phyloP scores from a whole-genome alignment of 2,797 vertebrate species.

The Xiphorhynchus erythropygius region DNA sequence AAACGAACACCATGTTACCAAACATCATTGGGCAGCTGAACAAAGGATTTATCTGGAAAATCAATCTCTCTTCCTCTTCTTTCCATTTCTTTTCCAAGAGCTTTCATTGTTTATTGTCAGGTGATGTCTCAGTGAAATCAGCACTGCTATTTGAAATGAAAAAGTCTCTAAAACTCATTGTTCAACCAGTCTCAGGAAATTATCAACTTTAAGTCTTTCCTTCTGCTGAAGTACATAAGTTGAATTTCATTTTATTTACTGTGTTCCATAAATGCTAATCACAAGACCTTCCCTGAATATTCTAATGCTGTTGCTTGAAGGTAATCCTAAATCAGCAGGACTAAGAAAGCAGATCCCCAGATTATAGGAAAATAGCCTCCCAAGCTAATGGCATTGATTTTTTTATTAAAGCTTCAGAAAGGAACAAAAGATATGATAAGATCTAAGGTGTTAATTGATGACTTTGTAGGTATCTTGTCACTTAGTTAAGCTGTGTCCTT shows the following conservation, averaged over 20 bases:
- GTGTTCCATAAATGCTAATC: not conserved
- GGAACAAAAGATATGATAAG: not conserved
- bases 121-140: not conserved
- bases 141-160: not conserved
- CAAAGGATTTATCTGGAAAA: not conserved
- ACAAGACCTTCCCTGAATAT: not conserved
- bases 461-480: not conserved
- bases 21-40: not conserved
- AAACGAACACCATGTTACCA: not conserved
- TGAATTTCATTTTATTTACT: not conserved
- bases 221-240: not conserved
- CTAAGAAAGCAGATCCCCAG: not conserved
- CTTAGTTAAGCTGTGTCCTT: not conserved
- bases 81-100: not conserved
- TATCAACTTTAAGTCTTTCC: not conserved
- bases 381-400: not conserved
- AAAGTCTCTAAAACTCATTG: not conserved
- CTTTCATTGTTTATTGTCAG: not conserved
- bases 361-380: not conserved
- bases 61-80: not conserved
- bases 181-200: not conserved
- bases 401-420: not conserved
- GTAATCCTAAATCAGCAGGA: not conserved
- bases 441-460: not conserved
- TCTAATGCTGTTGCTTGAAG: not conserved